A percentile compares a stretch with the other conserved stretches of the same genome.
Evolutionary conservation across 2,888 invertebrate genomes (phyloP).

Genomic region (Acrocera orbiculus): DNA sequence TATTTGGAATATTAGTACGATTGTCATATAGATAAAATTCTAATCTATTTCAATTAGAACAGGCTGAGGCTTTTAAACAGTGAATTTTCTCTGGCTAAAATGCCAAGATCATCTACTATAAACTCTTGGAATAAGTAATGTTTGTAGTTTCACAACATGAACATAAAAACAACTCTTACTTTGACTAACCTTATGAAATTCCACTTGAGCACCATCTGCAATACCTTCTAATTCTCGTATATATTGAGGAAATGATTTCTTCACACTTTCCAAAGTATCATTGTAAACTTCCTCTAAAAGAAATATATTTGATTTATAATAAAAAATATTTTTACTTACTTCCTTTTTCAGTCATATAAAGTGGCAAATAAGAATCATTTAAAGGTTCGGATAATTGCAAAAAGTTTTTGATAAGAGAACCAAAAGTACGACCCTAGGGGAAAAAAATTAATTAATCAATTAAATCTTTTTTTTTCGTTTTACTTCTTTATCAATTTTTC

Average conservation of each 20-base stretch:
- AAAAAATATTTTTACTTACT: conserved; percentile 22
- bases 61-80: too few species aligned
- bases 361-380: conserved; percentile 48
- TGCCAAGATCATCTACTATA: too few species aligned
- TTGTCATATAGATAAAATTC: too few species aligned
- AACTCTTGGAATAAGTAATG: too few species aligned
- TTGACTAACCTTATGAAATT: conserved; percentile 57
- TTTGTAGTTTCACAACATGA: too few species aligned
- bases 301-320: background rate
- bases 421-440: conserved; percentile 61
- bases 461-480: background rate
- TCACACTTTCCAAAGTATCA: conserved; percentile 49
- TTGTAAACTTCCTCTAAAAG: conserved; percentile 43
- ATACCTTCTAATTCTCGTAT: conserved; percentile 65
- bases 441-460: background rate
- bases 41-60: too few species aligned
- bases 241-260: conserved; percentile 60
- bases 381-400: conserved; percentile 40
- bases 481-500: conserved; percentile 3
- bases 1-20: too few species aligned
- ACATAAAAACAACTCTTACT: too few species aligned
- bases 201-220: conserved; percentile 70
- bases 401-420: conserved; percentile 52
- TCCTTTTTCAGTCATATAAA: conserved; percentile 54
- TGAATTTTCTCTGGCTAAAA: too few species aligned